A percentile compares a stretch with the other conserved stretches of the same genome.
phyloP scores from a whole-genome alignment of 2,797 vertebrate species.

The Geotrypetes seraphini region DNA sequence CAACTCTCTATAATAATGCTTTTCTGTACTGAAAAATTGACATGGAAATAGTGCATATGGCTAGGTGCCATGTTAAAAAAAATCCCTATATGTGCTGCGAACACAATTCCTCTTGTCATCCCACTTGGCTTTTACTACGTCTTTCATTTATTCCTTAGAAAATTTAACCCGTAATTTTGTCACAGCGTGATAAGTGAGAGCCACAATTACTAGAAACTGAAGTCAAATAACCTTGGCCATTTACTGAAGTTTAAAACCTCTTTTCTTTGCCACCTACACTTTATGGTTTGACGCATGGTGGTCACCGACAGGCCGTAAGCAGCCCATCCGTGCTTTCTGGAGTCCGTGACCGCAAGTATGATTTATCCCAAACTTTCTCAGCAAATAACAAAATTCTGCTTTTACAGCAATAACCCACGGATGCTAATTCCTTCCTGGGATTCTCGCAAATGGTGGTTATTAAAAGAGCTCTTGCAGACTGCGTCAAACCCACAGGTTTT shows the following conservation, averaged over 20 bases:
- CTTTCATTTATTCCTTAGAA: background rate
- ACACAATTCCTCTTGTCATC: too few species aligned
- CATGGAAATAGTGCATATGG: too few species aligned
- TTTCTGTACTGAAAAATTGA: too few species aligned
- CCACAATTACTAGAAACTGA: background rate
- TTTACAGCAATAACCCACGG: background rate
- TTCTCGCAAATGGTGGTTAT: background rate
- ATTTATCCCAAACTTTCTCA: conserved; percentile 1
- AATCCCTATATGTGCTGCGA: too few species aligned
- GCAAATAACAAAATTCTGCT: background rate
- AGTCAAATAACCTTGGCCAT: background rate
- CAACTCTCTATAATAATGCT: too few species aligned
- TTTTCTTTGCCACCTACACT: conserved; percentile 14
- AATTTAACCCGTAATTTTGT: background rate
- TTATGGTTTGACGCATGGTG: conserved; percentile 7
- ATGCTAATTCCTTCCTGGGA: background rate
- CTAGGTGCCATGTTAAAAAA: too few species aligned
- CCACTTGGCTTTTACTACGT: too few species aligned
- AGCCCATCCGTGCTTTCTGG: conserved; percentile 8
- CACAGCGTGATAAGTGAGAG: conserved; percentile 6
- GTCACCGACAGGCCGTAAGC: background rate
- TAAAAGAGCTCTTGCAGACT: too few species aligned
- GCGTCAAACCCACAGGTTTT: background rate
- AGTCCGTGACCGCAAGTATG: background rate
- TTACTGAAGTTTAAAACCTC: background rate